Conservation (phyloP, 2,113 vertebrate species). For the Tangachromis dhanisi region DNA sequence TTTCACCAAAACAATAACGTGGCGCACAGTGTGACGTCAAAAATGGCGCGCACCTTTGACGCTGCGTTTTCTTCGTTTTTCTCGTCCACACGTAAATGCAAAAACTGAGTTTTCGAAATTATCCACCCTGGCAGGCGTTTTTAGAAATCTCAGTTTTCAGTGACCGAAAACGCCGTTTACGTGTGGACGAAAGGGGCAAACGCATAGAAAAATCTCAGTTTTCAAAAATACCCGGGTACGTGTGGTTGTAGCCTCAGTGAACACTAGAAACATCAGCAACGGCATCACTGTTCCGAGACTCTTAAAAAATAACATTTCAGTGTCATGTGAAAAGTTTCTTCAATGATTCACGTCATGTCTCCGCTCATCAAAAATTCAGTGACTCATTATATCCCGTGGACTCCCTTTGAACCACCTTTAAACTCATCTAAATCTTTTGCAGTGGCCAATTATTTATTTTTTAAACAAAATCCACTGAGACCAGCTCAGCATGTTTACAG, state of each 20-base stretch:
- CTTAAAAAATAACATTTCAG: neutral
- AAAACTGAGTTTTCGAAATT: fast-evolving
- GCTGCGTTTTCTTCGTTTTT: neutral
- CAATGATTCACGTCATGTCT: neutral
- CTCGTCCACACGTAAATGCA: fast-evolving
- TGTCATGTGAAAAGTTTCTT: neutral
- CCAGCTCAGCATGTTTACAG: neutral
- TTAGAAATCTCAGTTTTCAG: neutral
- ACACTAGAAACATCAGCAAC: neutral
- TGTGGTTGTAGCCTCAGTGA: neutral
- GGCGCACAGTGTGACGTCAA: fast-evolving
- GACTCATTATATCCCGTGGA: neutral
- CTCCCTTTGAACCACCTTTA: neutral
- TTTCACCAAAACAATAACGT: neutral
- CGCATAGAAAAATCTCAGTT: neutral
- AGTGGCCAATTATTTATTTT: neutral
- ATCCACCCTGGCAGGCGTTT: neutral
- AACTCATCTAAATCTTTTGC: neutral
- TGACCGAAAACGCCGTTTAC: neutral
- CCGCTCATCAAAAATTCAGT: neutral
- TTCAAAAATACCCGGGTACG: neutral
- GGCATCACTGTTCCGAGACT: neutral
- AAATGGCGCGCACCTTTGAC: neutral
- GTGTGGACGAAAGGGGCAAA: neutral
- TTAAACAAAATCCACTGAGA: neutral